These are phyloP conservation scores for Macaca nemestrina DNA, from an alignment of 2,113 vertebrate species.

Conservation along the genomic window DNA sequence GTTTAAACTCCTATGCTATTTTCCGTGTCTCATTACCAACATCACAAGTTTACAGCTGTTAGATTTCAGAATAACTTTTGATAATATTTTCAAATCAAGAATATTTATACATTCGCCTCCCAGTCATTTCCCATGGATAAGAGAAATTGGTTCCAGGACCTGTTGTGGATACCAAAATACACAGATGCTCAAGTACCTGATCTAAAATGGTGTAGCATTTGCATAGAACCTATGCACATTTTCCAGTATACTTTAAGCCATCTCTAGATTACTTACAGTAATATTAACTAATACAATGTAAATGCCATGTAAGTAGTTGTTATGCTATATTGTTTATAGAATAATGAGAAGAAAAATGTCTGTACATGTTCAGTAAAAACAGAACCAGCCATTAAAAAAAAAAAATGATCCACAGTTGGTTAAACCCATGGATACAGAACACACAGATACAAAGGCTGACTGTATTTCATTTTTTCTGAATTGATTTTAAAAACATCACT, in stretches of 20 bases:
- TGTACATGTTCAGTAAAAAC: background rate
- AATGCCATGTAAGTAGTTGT: background rate
- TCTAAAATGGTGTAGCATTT: background rate
- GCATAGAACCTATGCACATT: background rate
- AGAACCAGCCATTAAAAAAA: background rate
- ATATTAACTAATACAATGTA: background rate
- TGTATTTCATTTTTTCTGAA: background rate
- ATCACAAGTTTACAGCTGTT: background rate
- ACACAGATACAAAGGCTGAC: background rate
- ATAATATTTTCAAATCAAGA: background rate
- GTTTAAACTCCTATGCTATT: background rate
- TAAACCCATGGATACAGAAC: background rate
- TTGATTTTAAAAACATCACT: background rate
- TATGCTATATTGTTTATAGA: background rate
- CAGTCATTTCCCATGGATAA: no score
- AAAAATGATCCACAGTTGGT: background rate
- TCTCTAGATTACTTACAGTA: background rate
- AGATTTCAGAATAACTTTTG: background rate
- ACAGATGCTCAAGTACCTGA: background rate
- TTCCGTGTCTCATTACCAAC: background rate
- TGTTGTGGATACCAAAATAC: background rate
- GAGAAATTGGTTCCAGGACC: background rate
- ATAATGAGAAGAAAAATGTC: background rate
- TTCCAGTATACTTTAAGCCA: background rate
- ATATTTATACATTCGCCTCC: background rate